These are phyloP conservation scores for Synchiropus splendidus DNA, from an alignment of 2,113 vertebrate genomes.

Conservation along the genomic window DNA sequence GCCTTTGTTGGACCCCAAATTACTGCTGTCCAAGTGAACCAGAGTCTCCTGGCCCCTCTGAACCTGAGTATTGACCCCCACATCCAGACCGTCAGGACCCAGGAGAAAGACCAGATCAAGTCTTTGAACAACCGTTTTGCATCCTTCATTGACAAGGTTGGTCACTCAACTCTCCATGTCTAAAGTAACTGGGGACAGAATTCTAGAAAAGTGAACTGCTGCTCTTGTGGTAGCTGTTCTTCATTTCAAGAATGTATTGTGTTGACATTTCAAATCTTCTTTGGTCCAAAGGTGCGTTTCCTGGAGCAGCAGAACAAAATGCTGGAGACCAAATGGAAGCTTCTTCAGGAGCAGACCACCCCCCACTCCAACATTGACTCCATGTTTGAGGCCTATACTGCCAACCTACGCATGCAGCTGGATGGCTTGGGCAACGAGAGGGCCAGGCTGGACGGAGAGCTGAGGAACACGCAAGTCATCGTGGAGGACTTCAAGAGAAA, in stretches of 20 bases:
- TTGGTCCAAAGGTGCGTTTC: slow-evolving; percentile 75
- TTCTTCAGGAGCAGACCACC: slow-evolving; percentile 84
- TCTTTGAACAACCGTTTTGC: slow-evolving; percentile 79
- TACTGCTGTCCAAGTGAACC: slow-evolving; percentile 79
- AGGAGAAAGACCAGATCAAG: slow-evolving; percentile 95
- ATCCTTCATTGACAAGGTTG: slow-evolving; percentile 88
- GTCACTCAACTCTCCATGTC: no score
- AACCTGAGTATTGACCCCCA: slow-evolving; percentile 79
- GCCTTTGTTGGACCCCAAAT: slow-evolving; percentile 46
- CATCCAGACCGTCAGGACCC: slow-evolving; percentile 78
- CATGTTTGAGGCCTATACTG: slow-evolving; percentile 79
- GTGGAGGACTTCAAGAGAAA: slow-evolving; percentile 94
- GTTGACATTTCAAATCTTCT: no score
- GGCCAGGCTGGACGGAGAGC: slow-evolving; percentile 78
- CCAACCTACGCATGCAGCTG: slow-evolving; percentile 77
- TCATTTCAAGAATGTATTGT: no score
- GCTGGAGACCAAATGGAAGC: slow-evolving; percentile 91
- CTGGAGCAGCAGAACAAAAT: slow-evolving; percentile 98
- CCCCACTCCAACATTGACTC: slow-evolving; percentile 70
- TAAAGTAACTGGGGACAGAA: no score
- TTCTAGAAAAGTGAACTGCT: no score
- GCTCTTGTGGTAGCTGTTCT: no score
- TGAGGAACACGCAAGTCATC: slow-evolving; percentile 78
- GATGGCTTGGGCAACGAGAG: slow-evolving; percentile 76
- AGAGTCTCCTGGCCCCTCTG: slow-evolving; percentile 78